Base-by-base conservation (phyloP, 2,888 invertebrate species). In the Perdita meconis region DNA sequence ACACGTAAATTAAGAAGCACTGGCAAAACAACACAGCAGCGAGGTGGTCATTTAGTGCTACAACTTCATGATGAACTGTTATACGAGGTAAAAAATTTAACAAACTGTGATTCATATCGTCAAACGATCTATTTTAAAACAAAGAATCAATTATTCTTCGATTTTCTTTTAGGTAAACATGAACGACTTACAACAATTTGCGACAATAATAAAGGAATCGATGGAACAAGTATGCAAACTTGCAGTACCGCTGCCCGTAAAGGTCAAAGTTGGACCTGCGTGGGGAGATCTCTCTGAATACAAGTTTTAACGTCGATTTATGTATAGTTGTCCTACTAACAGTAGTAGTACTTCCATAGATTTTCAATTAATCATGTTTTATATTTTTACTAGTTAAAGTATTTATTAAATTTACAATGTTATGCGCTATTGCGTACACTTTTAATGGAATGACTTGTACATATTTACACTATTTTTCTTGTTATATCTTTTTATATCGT, bases 11-110 rank as follows among this genome's bases (percentile, higher is more conserved):
- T 90, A 59, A 82, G 89, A 53, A 88, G 83, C 73, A 87, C 76
- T 22, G 86, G 81, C 70, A 80, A 66, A 36, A 87, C 88, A 57
- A 65, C 75, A 13, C 78, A 81, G 38, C 85, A 87, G n/a, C 84
- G 86, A 42, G 92, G 91, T 84, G 95, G 95, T 0, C 94, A 94
- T 77, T 94, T 99, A 13, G 95, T 99, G 2, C 93, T 99, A 26
- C 98, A 99, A 92, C 94, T 99, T 87, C 99, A 99, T 91, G 99
- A 99, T 92, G 99, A 99, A 93, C 94, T 99, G 1, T 95, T 99
- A 34, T 98, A 97, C 90, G 98, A 99, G 94, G 95, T 95, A 78
- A 86, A 85, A n/a, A 59, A 76, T 60, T 53, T 13, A 10, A 16
- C 16, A 16, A 56, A 8, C 34, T 24, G 6, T 40, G 0, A 34